Percentiles rank a stretch among this genome's conserved stretches.
These are phyloP conservation scores for Diplolepis rosae DNA, from an alignment of 2,888 invertebrate species.

Conservation along the genomic window DNA sequence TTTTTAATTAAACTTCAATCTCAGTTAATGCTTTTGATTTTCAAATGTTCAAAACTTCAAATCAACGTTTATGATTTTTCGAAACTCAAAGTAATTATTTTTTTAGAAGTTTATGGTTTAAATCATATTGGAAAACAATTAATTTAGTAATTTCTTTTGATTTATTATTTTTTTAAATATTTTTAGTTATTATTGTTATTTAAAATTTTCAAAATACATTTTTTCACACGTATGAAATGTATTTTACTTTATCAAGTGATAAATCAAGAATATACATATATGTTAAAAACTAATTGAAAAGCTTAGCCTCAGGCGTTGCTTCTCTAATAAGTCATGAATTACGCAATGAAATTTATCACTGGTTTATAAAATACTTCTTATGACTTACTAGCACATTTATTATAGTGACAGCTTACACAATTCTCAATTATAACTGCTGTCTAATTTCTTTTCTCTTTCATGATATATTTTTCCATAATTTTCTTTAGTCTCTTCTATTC, in stretches of 20 bases:
- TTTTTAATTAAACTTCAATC: neutral
- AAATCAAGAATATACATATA: no score
- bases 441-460: neutral
- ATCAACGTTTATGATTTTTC: no score
- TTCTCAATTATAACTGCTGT: neutral
- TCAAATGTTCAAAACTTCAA: no score
- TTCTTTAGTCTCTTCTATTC: neutral
- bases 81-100: no score
- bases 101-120: no score
- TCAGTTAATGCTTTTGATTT: no score
- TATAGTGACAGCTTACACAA: neutral
- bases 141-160: no score
- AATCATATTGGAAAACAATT: no score
- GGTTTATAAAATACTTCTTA: neutral
- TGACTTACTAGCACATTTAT: neutral
- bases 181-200: neutral
- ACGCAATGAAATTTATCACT: neutral
- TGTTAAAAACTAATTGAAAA: neutral
- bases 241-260: no score
- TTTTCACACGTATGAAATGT: no score
- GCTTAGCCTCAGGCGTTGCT: no score
- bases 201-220: neutral
- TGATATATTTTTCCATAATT: neutral
- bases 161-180: neutral
- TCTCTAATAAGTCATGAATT: neutral